A percentile compares a stretch with the other conserved stretches of the same genome.
These are phyloP conservation scores for Trichogramma evanescens DNA, from an alignment of 2,888 invertebrate genomes.

Conservation along the genomic window DNA sequence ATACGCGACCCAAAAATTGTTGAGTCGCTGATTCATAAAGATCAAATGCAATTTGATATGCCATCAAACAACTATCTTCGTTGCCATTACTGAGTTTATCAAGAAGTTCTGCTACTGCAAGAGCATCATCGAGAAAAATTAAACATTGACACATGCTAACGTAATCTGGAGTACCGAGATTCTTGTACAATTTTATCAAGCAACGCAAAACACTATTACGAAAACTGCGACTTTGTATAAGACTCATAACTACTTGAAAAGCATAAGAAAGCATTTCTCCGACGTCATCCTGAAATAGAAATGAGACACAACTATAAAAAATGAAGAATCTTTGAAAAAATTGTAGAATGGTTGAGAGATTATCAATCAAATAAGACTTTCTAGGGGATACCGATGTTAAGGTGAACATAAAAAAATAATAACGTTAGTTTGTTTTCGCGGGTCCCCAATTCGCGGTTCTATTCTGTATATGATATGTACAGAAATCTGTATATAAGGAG, in stretches of 20 bases:
- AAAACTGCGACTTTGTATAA: conserved; percentile 90
- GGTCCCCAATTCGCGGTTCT: no score
- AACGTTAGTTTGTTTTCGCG: no score
- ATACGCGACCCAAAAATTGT: conserved; percentile 83
- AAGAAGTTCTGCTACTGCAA: conserved; percentile 85
- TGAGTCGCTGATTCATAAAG: conserved; percentile 98
- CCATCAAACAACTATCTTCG: conserved; percentile 81
- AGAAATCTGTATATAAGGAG: no score
- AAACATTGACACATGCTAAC: conserved; percentile 98
- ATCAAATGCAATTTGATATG: conserved; percentile 98
- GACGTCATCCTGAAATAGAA: conserved; percentile 63
- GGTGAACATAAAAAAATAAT: no score
- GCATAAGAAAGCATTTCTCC: conserved; percentile 89
- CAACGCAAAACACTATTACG: conserved; percentile 83
- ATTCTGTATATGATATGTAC: no score
- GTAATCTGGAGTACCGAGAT: conserved; percentile 86
- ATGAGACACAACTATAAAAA: neutral
- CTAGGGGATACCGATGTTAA: no score
- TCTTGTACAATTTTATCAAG: conserved; percentile 82
- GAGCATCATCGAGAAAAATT: conserved; percentile 90
- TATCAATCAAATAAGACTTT: no score
- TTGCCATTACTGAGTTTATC: conserved; percentile 79
- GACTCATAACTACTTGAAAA: conserved; percentile 92
- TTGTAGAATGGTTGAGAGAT: no score
- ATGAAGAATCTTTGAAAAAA: no score